Evolutionary conservation across 2,113 vertebrate genomes (phyloP).

Genomic region (Nettapus auritus): DNA sequence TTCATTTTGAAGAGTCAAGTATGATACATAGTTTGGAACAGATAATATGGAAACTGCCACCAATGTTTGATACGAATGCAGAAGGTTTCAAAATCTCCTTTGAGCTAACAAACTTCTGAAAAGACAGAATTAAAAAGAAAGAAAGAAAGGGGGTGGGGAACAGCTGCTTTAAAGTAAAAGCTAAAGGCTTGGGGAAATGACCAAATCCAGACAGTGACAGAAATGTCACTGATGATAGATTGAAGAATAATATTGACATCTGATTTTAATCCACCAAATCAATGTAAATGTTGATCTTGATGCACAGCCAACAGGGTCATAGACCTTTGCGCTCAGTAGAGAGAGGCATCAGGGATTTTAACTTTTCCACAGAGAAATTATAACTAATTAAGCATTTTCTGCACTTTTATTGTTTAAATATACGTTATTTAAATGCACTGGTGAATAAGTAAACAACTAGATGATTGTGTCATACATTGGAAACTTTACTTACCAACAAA

Average conservation of each 20-base stretch:
- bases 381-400: not conserved
- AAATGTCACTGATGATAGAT: no score
- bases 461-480: no score
- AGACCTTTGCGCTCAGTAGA: not conserved
- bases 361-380: not conserved
- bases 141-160: not conserved
- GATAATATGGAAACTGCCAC: not conserved
- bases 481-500: not conserved
- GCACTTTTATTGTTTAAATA: not conserved
- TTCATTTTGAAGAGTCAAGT: not conserved
- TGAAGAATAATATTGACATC: not conserved
- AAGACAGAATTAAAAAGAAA: not conserved
- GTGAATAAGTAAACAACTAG: not conserved
- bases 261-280: not conserved
- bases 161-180: not conserved
- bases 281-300: not conserved
- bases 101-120: not conserved
- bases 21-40: not conserved
- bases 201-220: not conserved
- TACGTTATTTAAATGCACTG: not conserved
- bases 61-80: not conserved
- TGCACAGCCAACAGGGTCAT: not conserved
- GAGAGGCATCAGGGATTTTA: not conserved
- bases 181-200: not conserved
- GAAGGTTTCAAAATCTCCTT: not conserved